Evolutionary conservation across 2,888 invertebrate species (phyloP).

Genomic region (Thymelicus sylvestris): DNA sequence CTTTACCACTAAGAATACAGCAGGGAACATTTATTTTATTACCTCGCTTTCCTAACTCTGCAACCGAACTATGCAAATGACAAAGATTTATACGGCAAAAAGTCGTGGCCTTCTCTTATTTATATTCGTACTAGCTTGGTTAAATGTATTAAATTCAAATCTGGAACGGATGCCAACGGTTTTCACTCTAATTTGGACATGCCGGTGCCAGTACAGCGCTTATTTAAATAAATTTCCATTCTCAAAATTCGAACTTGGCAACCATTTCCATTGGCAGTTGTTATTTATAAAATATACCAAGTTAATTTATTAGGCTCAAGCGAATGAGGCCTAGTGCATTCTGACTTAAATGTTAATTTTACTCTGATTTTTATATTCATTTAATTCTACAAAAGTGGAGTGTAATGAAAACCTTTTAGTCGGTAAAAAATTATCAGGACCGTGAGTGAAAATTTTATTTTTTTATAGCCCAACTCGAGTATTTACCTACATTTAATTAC

Average conservation of each 20-base stretch:
- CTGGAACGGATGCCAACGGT: constrained; percentile 22
- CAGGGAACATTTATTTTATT: not conserved
- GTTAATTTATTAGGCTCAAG: not conserved
- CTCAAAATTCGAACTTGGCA: constrained; percentile 26
- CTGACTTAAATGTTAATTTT: no score
- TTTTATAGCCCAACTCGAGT: no score
- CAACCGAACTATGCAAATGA: no score
- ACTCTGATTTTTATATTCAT: no score
- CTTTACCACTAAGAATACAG: no score
- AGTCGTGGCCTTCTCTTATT: no score
- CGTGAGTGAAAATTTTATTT: no score
- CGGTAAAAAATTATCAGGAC: no score
- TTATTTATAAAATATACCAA: not conserved
- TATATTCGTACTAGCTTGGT: not conserved
- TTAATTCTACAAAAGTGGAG: no score
- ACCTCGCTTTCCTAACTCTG: not conserved
- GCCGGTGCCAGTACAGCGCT: constrained; percentile 16
- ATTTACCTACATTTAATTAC: no score
- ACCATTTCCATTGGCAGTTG: not conserved
- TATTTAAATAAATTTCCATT: constrained; percentile 33
- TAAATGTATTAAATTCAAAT: constrained; percentile 16
- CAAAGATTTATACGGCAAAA: no score
- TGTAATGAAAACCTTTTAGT: no score
- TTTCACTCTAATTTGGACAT: constrained; percentile 21
- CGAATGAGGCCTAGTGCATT: not conserved